A percentile compares a stretch with the other conserved stretches of the same genome.
Evolutionary conservation across 2,888 invertebrate species (phyloP).

Genomic region (Schizaphis graminum): DNA sequence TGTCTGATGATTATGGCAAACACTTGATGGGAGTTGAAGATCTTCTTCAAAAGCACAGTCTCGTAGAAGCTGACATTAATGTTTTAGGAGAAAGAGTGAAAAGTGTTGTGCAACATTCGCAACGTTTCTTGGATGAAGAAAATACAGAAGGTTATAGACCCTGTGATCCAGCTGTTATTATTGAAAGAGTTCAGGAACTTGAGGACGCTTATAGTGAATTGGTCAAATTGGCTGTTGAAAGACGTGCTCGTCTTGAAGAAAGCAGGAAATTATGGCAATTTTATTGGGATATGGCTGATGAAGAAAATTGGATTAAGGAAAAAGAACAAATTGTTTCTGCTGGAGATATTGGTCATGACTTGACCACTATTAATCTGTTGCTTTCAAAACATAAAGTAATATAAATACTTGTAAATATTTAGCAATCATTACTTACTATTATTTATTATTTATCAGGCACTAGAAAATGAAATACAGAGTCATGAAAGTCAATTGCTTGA

Average conservation of each 20-base stretch:
- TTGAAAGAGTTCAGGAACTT: constrained; percentile 94
- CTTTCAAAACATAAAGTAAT: constrained; percentile 92
- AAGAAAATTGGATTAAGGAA: constrained; percentile 98
- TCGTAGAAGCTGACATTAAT: constrained; percentile 98
- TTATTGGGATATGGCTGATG: constrained; percentile 99
- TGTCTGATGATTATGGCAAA: constrained; percentile 98
- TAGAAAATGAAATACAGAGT: constrained; percentile 92
- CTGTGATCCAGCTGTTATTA: constrained; percentile 95
- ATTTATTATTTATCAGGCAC: constrained; percentile 73
- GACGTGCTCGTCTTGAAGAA: constrained; percentile 92
- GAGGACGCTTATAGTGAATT: constrained; percentile 97
- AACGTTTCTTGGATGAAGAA: constrained; percentile 78
- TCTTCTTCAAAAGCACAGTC: constrained; percentile 95
- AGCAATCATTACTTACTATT: constrained; percentile 1
- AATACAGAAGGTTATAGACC: constrained; percentile 85
- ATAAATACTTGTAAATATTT: constrained; percentile 63
- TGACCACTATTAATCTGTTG: constrained; percentile 95
- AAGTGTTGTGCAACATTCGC: constrained; percentile 94
- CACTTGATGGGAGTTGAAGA: constrained; percentile 99
- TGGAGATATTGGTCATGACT: constrained; percentile 97
- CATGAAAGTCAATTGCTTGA: constrained; percentile 93
- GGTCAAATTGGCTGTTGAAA: constrained; percentile 92
- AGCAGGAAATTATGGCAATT: constrained; percentile 99
- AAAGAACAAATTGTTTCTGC: constrained; percentile 98
- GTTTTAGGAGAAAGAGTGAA: constrained; percentile 98